Conservation (phyloP, 2,888 invertebrate genomes). For the Hyalella azteca region DNA sequence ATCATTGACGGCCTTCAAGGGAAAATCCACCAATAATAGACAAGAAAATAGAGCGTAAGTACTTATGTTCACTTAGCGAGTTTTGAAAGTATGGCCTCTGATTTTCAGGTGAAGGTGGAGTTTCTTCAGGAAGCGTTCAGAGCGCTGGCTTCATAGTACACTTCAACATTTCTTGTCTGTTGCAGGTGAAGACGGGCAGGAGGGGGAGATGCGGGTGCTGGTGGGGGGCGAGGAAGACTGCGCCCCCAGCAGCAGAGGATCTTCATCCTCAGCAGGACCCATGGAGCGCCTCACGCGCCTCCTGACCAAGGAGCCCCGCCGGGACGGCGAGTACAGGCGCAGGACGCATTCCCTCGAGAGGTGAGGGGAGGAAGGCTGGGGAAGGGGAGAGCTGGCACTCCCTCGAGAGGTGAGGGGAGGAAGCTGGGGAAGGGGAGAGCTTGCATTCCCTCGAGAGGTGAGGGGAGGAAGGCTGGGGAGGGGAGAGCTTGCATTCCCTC, state of each 20-base stretch:
- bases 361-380: background rate
- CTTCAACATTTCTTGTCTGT: background rate
- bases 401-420: background rate
- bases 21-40: too few relatives aligned
- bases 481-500: background rate
- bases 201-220: background rate
- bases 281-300: slow-evolving; percentile 1
- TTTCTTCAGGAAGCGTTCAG: too few relatives aligned
- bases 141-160: too few relatives aligned
- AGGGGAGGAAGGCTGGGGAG: background rate
- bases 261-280: background rate
- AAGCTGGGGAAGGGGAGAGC: background rate
- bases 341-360: slow-evolving; percentile 40
- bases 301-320: slow-evolving; percentile 13
- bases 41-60: too few relatives aligned
- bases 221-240: background rate
- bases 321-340: slow-evolving; percentile 17
- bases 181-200: slow-evolving; percentile 4
- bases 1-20: too few relatives aligned
- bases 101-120: too few relatives aligned
- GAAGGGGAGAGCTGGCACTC: background rate
- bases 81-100: too few relatives aligned
- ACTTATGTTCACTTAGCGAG: too few relatives aligned
- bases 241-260: background rate
- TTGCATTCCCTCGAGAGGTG: background rate